Base-by-base conservation (phyloP, 1,140 invertebrate species). In the Planococcus citri region DNA sequence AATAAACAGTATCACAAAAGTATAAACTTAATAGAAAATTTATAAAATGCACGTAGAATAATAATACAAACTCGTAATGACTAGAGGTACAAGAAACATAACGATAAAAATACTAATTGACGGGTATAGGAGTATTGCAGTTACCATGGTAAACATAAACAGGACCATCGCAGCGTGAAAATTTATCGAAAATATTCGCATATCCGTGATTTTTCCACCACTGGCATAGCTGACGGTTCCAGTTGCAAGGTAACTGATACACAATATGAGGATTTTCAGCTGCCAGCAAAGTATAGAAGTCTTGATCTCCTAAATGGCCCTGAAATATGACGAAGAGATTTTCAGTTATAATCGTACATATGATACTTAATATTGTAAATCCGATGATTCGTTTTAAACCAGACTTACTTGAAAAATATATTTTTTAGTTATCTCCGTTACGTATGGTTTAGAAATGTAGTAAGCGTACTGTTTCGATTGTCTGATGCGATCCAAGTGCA, bases 231-330 rank as follows among this genome's bases (percentile, higher is more conserved):
- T 94, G 91, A 60, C 89, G 80, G 76, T 94, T 94, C 87, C 91
- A 93, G 9, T 82, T 83, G 78, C 91, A 94, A 61, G 90, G 87
- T 22, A 94, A 76, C 21, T 83, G 83, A 75, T 90, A 85, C 74
- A 94, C 88, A 22, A 92, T 77, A 72, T 89, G 80, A 3, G 87
- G 86, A 74, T 87, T 80, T 74, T 92, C 90, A 75, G 88, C 81
- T 27, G 82, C 83, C 6, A 92, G 73, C 25, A 94, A 75, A 0
- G 90, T 90, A 75, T 90, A 94, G 77, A 91, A 92, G 79, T 94
- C 91, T 79, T 94, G 91, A 78, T 93, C 91, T 2, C 91, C 91
- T 21, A 94, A 80, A 78, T 94, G 89, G 9, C 91, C 91, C 79
- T 86, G 76, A 22, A 51, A 22, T 21, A 14, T 22, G 0, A 58